phyloP scores from a whole-genome alignment of 2,113 vertebrate genomes.

The Lathamus discolor region DNA sequence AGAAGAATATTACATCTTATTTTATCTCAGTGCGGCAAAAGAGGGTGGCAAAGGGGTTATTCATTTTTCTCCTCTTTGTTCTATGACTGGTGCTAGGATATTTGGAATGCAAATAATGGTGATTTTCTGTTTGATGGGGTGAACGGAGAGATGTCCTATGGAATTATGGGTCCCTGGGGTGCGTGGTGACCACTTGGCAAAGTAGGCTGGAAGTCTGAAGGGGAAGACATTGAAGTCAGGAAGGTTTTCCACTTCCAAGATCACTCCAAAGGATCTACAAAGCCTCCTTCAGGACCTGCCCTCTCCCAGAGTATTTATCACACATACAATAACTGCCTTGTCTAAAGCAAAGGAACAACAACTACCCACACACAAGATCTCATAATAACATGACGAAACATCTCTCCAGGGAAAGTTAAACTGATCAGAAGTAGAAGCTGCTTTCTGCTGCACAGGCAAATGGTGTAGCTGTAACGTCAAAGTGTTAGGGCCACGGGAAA shows the following conservation, averaged over 20 bases:
- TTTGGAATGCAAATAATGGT: not conserved
- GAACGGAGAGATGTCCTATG: not conserved
- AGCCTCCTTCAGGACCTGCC: not conserved
- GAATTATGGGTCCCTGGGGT: not conserved
- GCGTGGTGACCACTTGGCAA: not conserved
- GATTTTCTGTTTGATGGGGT: not conserved
- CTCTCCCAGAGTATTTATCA: not conserved
- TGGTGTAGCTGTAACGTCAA: not conserved
- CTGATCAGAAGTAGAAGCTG: not conserved
- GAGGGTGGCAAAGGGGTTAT: not conserved
- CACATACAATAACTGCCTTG: too few relatives aligned
- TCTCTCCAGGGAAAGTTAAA: not conserved
- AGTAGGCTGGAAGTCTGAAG: not conserved
- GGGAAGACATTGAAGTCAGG: not conserved
- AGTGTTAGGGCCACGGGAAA: not conserved
- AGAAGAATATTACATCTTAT: not conserved
- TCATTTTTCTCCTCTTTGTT: not conserved
- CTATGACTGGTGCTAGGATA: not conserved
- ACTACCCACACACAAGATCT: fast-evolving
- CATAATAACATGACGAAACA: not conserved
- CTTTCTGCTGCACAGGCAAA: not conserved
- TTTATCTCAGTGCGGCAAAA: not conserved
- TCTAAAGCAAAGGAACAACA: not conserved
- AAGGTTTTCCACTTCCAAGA: not conserved
- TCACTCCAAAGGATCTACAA: not conserved